Base-by-base conservation (phyloP, 2,888 invertebrate genomes). In the Steinernema scapterisci region DNA sequence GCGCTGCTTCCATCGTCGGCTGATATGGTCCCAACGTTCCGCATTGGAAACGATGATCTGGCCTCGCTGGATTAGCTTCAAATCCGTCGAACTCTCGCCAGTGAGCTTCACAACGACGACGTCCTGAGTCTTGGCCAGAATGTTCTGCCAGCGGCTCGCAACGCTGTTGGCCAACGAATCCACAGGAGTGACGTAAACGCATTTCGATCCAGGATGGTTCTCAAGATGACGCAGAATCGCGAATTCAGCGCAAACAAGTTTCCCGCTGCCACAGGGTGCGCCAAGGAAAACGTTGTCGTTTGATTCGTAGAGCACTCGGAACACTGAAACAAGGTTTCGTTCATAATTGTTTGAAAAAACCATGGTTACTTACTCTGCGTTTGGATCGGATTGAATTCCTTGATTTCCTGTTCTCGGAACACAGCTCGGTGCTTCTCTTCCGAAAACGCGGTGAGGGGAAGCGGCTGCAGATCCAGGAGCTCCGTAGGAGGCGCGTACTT, bases 401-500 rank as follows among this genome's bases (percentile, higher is more conserved):
- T 93, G 88, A 95, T 94, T 43, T 79, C 81, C 75, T 92, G 92
- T 11, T 94, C 93, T 0, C 90, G 90, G 87, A 97, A 99, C 51
- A 99, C 90, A 11, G 91, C 90, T 87, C 97, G 96, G 86, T 92
- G 97, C 76, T 92, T 92, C 0, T 92, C 90, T 89, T 96, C 95
- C 83, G 96, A 89, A 23, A 99, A 89, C 0, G 97, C 97, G 0
- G 95, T 94, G 21, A 91, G 89, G 0, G 97, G 97, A 74, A 99
- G 90, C 0, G 99, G 97, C 88, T 99, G 97, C 48, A 99, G 90
- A 89, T 99, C 99, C 73, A 99, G 90, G 78, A 99, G 90, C 87
- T 99, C 99, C 0, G 99, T 99, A 0, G 97, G 96, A 0, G 97
- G 97, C 56, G 95, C 92, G 89, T 96, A 97, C 90, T 99, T 97